Evolutionary conservation across 2,888 invertebrate genomes (phyloP), one percentile per base, ranked within the genome.

Genomic region (Ceramica pisi): DNA sequence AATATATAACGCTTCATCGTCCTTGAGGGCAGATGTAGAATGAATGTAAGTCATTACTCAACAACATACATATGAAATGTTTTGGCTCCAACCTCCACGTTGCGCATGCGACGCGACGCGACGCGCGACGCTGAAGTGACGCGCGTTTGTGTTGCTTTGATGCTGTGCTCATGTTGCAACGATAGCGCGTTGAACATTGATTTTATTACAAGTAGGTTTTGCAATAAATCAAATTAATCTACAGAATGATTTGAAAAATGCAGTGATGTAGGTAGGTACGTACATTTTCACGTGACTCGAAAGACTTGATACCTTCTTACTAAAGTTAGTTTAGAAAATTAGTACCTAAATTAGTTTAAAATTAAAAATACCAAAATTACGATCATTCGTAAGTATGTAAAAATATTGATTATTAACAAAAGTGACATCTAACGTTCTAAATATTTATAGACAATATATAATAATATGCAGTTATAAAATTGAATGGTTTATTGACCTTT

Each of bases 41-140:
- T 21, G 41, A 56, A 38, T 51, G 46, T 76, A 61, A 48, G n/a
- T 70, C 60, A 76, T 78, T 76, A 44, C 56, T 61, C 74, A 74
- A 74, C 59, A 23, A 67, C 55, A 68, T 68, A 35, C 41, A 7
- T 26, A 21, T 46, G 38, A 68, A 69, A 77, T 70, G 53, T 62
- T 71, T 76, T 75, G 65, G 78, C 76, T 71, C 75, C 19, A 10
- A 51, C 7, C 23, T 57, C 55, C 23, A 5, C 55, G 46, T 41
- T 61, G 71, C 46, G 56, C 19, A n/a, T 78, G 51, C 56, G 55
- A 31, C 35, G 21, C 48, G 6, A 19, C 12, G 53, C 65, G 14
- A 12, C 44, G 44, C 12, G 14, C 23, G n/a, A 35, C 31, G 9
- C n/a, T n/a, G n/a, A n/a, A n/a, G 14, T 38, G 26, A 38, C 19